phyloP scores from a whole-genome alignment of 2,797 vertebrate genomes.

The Anniella stebbinsi region DNA sequence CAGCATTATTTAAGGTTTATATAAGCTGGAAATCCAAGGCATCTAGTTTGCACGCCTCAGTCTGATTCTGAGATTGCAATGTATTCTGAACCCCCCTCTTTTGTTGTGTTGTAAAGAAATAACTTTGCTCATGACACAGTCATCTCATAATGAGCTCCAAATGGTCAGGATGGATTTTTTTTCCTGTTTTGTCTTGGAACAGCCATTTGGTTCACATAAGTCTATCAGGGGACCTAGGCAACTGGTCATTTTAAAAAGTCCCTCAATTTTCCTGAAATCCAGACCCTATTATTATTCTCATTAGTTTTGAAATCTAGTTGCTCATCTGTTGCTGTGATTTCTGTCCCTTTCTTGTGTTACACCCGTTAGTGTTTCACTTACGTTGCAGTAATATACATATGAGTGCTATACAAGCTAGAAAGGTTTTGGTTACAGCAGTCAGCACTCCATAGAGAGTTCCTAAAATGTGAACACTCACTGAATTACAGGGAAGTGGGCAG shows the following conservation, averaged over 20 bases:
- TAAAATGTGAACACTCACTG: neutral
- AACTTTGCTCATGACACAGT: neutral
- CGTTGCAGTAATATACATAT: neutral
- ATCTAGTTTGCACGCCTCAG: too few species aligned
- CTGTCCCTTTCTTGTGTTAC: neutral
- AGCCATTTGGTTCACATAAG: neutral
- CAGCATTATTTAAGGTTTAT: neutral
- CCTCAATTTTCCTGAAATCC: neutral
- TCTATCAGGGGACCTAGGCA: neutral
- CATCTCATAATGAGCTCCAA: neutral
- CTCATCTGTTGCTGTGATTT: neutral
- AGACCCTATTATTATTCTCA: neutral
- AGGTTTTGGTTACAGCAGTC: neutral
- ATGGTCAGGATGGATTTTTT: neutral
- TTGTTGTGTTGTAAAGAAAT: neutral
- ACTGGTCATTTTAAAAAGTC: neutral
- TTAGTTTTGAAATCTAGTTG: slow-evolving; percentile 6
- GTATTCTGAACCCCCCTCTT: neutral
- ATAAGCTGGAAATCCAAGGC: neutral
- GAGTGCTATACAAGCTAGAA: neutral
- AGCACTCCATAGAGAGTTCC: neutral
- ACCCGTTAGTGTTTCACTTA: neutral
- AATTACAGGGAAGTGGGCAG: neutral
- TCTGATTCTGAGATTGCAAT: neutral
- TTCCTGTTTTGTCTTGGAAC: neutral